Evolutionary conservation across 2,888 invertebrate genomes (phyloP), one percentile per base, ranked within the genome.

Genomic region (Villa cingulata): DNA sequence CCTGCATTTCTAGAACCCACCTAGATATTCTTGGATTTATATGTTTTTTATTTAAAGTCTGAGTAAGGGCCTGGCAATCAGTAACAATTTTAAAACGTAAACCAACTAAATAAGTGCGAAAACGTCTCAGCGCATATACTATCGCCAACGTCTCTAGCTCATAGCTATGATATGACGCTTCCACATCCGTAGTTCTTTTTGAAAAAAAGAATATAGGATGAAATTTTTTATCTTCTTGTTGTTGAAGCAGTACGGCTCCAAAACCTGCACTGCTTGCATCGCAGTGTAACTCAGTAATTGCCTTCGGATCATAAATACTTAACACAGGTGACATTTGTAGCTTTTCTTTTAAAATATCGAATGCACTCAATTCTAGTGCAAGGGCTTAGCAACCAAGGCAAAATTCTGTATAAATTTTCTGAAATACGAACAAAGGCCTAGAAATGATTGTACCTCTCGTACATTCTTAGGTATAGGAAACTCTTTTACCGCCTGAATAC

Each of bases 371-470:
- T 27, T 27, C 2, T 60, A 56, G 46, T 62, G 56, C 4, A 62
- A 46, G 1, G 62, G 61, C 48, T 58, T 58, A 10, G 61, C 60
- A n/a, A 51, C 45, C 16, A 41, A 41, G n/a, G 50, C 18, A 46
- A 56, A 48, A 45, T 58, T 53, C 14, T 56, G 56, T 27, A 63
- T 57, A 48, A 59, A 61, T 48, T 55, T 57, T 17, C 56, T 56
- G 18, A 54, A 49, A 23, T 49, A 51, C 14, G 48, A 51, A 29
- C 50, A 50, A 29, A 53, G 46, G 16, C 48, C 50, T 14, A 51
- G 38, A 2, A 27, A 27, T 27, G 27, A 45, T 45, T 47, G 57
- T 12, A 62, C 34, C 15, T 55, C 52, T 46, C 55, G 55, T 12
- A 38, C 39, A 49, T 53, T 52, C 23, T 43, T 51, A 7, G 57